Conservation (phyloP, 64 coral and sea anemone genomes). For the Actinia equina region DNA sequence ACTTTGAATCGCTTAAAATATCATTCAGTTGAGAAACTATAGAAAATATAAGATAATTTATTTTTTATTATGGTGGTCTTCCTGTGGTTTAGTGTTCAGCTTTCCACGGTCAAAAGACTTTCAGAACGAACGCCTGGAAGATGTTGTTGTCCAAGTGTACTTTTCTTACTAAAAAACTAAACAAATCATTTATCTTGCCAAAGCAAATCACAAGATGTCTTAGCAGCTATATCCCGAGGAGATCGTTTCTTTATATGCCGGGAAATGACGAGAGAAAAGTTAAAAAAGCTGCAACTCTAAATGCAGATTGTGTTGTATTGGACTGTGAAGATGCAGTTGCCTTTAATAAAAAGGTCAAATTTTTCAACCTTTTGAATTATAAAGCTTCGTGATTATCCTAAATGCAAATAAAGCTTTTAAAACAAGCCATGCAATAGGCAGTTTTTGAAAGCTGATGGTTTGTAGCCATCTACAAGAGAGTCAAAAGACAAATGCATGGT, state of each 20-base stretch:
- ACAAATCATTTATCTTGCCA: not conserved
- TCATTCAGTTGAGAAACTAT: too few species aligned
- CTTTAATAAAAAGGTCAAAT: conserved; percentile 62
- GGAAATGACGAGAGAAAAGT: conserved; percentile 98
- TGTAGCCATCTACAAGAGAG: too few species aligned
- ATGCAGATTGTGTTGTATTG: conserved; percentile 86
- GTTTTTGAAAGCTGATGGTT: too few species aligned
- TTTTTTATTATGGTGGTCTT: not conserved
- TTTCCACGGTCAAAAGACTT: not conserved
- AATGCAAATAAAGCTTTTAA: not conserved
- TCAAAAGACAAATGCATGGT: too few species aligned
- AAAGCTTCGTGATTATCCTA: too few species aligned
- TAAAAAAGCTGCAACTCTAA: conserved; percentile 64
- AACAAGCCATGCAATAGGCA: too few species aligned
- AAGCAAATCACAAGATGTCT: conserved; percentile 7
- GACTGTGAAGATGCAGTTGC: conserved; percentile 97
- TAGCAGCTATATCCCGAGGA: conserved; percentile 46
- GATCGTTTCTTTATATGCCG: conserved; percentile 94
- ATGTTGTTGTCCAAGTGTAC: not conserved
- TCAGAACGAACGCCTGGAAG: not conserved
- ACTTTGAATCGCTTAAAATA: too few species aligned
- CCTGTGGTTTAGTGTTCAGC: not conserved
- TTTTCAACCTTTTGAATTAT: not conserved
- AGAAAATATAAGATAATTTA: not conserved
- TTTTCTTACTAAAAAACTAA: not conserved